Conservation (phyloP, 2,113 vertebrate species). For the Plestiodon gilberti region DNA sequence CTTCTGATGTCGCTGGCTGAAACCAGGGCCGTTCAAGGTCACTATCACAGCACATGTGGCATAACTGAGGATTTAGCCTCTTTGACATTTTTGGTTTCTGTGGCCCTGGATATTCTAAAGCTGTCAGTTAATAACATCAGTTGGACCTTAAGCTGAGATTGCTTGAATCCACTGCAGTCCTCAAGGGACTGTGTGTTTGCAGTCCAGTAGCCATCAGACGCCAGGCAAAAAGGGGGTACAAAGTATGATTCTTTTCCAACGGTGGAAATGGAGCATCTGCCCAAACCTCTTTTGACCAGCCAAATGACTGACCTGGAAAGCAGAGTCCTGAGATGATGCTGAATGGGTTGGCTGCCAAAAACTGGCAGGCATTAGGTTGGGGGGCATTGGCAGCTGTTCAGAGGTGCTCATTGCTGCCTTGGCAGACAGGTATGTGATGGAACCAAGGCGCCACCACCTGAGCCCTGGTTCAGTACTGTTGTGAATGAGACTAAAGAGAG, state of each 20-base stretch:
- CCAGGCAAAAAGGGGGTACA: background rate
- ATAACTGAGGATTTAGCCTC: background rate
- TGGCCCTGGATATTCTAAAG: background rate
- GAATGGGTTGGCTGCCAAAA: background rate
- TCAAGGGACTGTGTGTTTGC: background rate
- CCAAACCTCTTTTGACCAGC: background rate
- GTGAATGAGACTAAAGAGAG: slow-evolving; percentile 18
- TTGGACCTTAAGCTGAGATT: background rate
- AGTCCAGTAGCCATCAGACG: background rate
- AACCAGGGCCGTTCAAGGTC: slow-evolving; percentile 5
- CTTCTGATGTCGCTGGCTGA: background rate
- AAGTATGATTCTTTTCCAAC: background rate
- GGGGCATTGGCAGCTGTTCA: background rate
- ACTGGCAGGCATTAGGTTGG: background rate
- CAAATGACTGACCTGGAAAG: background rate
- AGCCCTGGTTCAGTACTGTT: background rate
- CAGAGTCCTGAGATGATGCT: background rate
- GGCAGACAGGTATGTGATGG: background rate
- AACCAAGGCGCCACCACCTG: background rate
- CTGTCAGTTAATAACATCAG: background rate
- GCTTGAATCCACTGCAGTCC: background rate
- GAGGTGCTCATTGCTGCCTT: background rate
- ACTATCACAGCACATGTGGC: background rate
- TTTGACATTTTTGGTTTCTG: background rate
- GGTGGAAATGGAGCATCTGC: background rate